phyloP scores from a whole-genome alignment of 2,888 invertebrate species.

The Cosmopolites sordidus region DNA sequence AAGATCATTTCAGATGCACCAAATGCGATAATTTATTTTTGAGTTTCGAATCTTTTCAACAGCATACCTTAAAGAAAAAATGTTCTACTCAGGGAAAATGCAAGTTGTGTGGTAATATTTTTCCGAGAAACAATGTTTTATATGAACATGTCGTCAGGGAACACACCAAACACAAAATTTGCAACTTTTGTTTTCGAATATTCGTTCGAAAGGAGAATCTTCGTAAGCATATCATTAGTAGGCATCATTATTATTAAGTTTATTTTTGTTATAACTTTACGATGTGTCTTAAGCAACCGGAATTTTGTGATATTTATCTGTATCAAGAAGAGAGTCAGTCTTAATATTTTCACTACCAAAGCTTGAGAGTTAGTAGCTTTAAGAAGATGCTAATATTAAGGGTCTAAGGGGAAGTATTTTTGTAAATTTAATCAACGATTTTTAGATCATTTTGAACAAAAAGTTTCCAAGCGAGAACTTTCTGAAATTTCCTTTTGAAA shows the following conservation, averaged over 20 bases:
- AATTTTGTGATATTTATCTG: too few relatives aligned
- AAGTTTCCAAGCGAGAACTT: too few relatives aligned
- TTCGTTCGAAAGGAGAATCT: conserved; percentile 17
- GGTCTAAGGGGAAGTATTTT: too few relatives aligned
- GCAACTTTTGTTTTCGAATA: conserved; percentile 18
- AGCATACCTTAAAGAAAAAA: conserved; percentile 15
- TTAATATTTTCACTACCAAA: too few relatives aligned
- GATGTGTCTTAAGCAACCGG: too few relatives aligned
- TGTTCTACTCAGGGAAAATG: conserved; percentile 21
- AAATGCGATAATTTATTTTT: conserved; percentile 24
- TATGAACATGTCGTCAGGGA: conserved; percentile 15
- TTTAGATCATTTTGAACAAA: too few relatives aligned
- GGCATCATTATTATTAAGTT: conserved; percentile 21
- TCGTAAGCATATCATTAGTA: conserved; percentile 18
- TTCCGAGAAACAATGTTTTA: conserved; percentile 11
- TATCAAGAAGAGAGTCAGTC: too few relatives aligned
- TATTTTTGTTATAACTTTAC: too few relatives aligned
- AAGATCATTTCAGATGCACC: conserved; percentile 19
- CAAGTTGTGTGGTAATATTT: conserved; percentile 11
- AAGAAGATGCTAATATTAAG: too few relatives aligned
- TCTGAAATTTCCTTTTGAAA: too few relatives aligned
- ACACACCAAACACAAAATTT: conserved; percentile 18
- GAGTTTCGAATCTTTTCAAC: conserved; percentile 13
- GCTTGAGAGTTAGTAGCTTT: too few relatives aligned
- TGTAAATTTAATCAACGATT: too few relatives aligned